Evolutionary conservation across 2,888 invertebrate genomes (phyloP), one percentile per base, ranked within the genome.

Genomic region (Xylota sylvarum): DNA sequence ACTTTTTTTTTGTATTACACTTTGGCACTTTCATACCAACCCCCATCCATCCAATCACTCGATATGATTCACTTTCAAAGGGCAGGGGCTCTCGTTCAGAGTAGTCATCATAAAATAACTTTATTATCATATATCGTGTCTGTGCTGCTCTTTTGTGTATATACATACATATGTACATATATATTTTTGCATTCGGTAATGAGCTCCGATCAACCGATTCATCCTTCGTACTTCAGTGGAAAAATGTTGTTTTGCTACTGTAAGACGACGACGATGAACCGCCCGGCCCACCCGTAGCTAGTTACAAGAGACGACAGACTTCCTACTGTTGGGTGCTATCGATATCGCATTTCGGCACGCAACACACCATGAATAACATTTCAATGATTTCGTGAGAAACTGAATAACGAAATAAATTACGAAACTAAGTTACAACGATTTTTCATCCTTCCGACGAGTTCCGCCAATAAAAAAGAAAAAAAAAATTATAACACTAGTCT

Each of bases 181-280:
- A 50, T 52, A 19, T 65, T 67, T 65, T 78, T 62, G 78, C 65
- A 73, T 72, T 83, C 30, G 37, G 65, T 78, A 83, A 78, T 78
- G 65, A 78, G 78, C 78, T 73, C n/a, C 60, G 67, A 83, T 83
- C 78, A 83, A 78, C 56, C 72, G 78, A 83, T 78, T 78, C 52
- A 65, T 83, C 60, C 67, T 60, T 78, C 72, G 65, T 60, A 60
- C 65, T 72, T 78, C 14, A 52, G n/a, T 58, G 46, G 30, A 62
- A 67, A 48, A 48, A 32, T 43, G 7, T 17, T 40, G 17, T 43
- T 43, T 14, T 35, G 60, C 40, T 67, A 60, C 43, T 40, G 32
- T 40, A 19, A 2, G 23, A 32, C 40, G 19, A 30, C 19, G 10
- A n/a, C 40, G 10, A 4, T 4, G 5, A 23, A 23, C 23, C 23